Conservation (phyloP, 1,140 invertebrate species). For the Battus philenor region DNA sequence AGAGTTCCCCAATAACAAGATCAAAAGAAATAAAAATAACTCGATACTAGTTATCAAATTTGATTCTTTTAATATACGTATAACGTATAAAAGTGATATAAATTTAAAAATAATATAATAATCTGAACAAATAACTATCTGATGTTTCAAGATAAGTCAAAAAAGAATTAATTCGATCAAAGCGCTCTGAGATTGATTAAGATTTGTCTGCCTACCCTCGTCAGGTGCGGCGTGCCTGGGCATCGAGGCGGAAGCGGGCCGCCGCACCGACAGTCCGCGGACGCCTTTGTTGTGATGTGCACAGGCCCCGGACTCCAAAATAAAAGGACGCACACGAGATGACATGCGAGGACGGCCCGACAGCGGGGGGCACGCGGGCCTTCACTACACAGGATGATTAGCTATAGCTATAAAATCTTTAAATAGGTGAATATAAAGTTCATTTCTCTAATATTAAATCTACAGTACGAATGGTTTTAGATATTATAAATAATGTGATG, state of each 20-base stretch:
- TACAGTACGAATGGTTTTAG: too few species aligned
- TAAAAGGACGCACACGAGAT: background rate
- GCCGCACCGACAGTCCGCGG: too few species aligned
- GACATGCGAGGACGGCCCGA: slow-evolving; percentile 9
- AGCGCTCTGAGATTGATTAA: slow-evolving; percentile 16
- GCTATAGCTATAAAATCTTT: too few species aligned
- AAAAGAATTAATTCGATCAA: slow-evolving; percentile 8
- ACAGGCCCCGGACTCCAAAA: background rate
- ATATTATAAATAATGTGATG: too few species aligned
- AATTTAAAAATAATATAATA: background rate
- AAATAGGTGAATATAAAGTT: too few species aligned
- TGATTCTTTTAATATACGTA: too few species aligned
- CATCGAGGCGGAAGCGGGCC: slow-evolving; percentile 11
- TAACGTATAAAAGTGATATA: too few species aligned
- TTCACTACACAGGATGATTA: too few species aligned
- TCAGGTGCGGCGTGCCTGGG: slow-evolving; percentile 19
- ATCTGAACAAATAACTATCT: background rate
- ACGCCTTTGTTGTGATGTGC: slow-evolving; percentile 12
- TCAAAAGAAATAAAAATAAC: too few species aligned
- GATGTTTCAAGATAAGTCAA: slow-evolving; percentile 6
- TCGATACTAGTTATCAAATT: background rate
- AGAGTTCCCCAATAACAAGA: too few species aligned
- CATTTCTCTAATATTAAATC: too few species aligned
- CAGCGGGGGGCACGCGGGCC: slow-evolving; percentile 13
- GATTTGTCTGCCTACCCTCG: slow-evolving; percentile 20